These are phyloP conservation scores for Acanthococcus lagerstroemiae DNA, from an alignment of 2,888 invertebrate genomes.

Conservation along the genomic window DNA sequence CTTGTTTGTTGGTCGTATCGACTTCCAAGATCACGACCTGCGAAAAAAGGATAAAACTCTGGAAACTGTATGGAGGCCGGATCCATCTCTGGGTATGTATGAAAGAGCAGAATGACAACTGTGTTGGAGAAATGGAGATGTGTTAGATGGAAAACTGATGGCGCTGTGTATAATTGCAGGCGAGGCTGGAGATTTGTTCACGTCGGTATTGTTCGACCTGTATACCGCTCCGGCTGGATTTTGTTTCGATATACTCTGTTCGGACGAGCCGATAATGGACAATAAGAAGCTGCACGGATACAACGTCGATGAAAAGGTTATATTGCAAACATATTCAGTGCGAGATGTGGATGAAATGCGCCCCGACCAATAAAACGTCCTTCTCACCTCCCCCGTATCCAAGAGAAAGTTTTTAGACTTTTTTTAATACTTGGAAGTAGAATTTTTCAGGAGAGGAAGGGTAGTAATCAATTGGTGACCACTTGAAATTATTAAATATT, in stretches of 20 bases:
- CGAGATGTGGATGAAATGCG: too few species aligned
- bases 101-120: neutral
- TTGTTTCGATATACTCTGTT: conserved; percentile 50
- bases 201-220: conserved; percentile 46
- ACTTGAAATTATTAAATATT: too few species aligned
- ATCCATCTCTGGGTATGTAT: conserved; percentile 35
- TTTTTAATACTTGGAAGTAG: too few species aligned
- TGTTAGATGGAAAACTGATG: neutral
- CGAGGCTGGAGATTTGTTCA: conserved; percentile 45
- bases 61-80: conserved; percentile 56
- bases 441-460: too few species aligned
- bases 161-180: too few species aligned
- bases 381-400: too few species aligned
- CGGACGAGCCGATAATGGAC: conserved; percentile 47
- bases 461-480: too few species aligned
- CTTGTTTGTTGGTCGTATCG: conserved; percentile 58
- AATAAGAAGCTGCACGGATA: conserved; percentile 48
- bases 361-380: too few species aligned
- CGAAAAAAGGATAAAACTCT: conserved; percentile 51
- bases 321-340: too few species aligned
- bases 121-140: too few species aligned
- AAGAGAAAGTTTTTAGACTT: too few species aligned
- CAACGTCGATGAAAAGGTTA: conserved; percentile 54
- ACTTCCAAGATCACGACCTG: conserved; percentile 53
- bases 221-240: conserved; percentile 50